phyloP scores from a whole-genome alignment of 2,113 vertebrate genomes.

The Periophthalmus modestus region DNA sequence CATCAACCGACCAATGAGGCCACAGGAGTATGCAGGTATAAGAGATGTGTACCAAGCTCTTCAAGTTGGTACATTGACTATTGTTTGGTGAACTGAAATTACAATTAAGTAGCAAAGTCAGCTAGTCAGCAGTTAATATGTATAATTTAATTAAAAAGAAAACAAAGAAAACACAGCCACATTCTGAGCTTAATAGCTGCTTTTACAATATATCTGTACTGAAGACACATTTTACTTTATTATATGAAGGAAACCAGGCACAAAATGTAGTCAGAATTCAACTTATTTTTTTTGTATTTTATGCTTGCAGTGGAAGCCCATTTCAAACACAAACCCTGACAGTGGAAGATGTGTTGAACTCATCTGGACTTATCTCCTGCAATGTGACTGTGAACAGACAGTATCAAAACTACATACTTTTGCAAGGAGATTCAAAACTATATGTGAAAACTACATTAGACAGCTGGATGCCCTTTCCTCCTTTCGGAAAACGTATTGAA shows the following conservation, averaged over 20 bases:
- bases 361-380: constrained; percentile 29
- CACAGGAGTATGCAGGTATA: constrained; percentile 95
- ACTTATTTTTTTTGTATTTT: neutral
- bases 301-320: constrained; percentile 90
- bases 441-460: constrained; percentile 3
- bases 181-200: too few relatives aligned
- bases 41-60: too few relatives aligned
- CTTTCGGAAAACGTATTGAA: constrained; percentile 16
- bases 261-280: too few relatives aligned
- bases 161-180: too few relatives aligned
- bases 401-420: neutral
- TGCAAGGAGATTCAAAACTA: neutral
- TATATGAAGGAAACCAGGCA: too few relatives aligned
- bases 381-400: constrained; percentile 9
- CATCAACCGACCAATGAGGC: constrained; percentile 94
- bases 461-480: neutral
- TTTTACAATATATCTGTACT: too few relatives aligned
- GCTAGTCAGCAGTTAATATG: too few relatives aligned
- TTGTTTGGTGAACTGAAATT: too few relatives aligned
- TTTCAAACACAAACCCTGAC: constrained; percentile 98
- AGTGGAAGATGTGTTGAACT: constrained; percentile 13
- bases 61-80: neutral
- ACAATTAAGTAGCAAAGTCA: too few relatives aligned
- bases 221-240: too few relatives aligned
- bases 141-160: too few relatives aligned